Base-by-base conservation (phyloP, 2,113 vertebrate species). In the Cynocephalus volans region DNA sequence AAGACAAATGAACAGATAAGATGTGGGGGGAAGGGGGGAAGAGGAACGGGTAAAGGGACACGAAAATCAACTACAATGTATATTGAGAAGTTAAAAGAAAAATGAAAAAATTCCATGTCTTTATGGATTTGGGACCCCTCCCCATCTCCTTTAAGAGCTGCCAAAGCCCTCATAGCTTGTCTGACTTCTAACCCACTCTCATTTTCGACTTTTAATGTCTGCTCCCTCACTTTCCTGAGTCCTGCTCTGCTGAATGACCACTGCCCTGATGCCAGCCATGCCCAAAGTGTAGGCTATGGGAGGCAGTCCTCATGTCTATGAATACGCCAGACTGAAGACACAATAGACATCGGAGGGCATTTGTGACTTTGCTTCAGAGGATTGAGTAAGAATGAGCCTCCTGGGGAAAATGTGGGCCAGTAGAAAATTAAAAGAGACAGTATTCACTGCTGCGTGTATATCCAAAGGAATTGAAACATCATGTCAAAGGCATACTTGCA, bases 291-390 rank as follows among this genome's bases (percentile, higher is more conserved):
- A 45, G 45, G 48, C 14, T 33, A 3, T 36, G 28, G 12, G n/a
- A 95, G 8, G 12, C 21, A 62, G 21, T 65, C 36, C 12, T 56
- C 33, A 14, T 67, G 24, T 90, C 36, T 87, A 58, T 70, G 52
- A 90, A 85, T 52, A 76, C 28, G 52, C 6, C 41, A 80, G 14
- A 8, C 23, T 70, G 13, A 93, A 89, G 69, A 93, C 18, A 92
- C 4, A 52, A 45, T 75, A 84, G 31, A 65, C 19, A 50, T 5
- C 72, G 18, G 52, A 72, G 48, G 8, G 24, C 54, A 90, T 41
- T 54, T 94, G 28, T 65, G 64, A n/a, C 41, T 96, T 91, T 92
- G 65, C 67, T 82, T 89, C 17, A 65, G 67, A 88, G 90, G 76
- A 92, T 2, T 70, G 8, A 93, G 54, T 96, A 33, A 84, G 26